Percentiles rank a stretch among this genome's conserved stretches.
Evolutionary conservation across 2,888 invertebrate genomes (phyloP).

Genomic region (Rosalia funebris): DNA sequence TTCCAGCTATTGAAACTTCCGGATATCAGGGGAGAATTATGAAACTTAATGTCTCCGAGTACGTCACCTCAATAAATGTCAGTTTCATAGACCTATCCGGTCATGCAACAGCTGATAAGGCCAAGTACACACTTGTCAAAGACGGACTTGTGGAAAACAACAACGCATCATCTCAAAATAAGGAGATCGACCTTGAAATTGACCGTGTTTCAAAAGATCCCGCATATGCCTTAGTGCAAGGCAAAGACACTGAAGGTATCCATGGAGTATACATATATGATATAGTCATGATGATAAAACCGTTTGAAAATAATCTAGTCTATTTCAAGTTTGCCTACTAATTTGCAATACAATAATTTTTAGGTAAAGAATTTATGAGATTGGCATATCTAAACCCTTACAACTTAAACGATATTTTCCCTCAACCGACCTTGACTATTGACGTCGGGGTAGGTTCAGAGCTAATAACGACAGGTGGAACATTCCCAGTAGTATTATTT

Average conservation of each 20-base stretch:
- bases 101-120: conserved; percentile 36
- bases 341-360: too few species aligned
- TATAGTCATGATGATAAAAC: too few species aligned
- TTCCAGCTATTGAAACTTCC: conserved; percentile 9
- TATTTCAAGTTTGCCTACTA: too few species aligned
- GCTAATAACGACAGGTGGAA: conserved; percentile 61
- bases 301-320: too few species aligned
- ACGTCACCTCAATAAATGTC: conserved; percentile 45
- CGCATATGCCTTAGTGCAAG: conserved; percentile 52
- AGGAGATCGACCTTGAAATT: conserved; percentile 48
- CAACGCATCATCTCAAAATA: conserved; percentile 27
- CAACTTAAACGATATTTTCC: conserved; percentile 43
- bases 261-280: too few species aligned
- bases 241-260: conserved; percentile 54
- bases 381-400: conserved; percentile 48
- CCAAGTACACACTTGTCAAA: conserved; percentile 42
- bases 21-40: conserved; percentile 37
- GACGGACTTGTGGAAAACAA: conserved; percentile 41
- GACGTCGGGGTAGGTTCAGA: conserved; percentile 66
- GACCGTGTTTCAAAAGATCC: conserved; percentile 43
- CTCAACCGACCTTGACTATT: conserved; percentile 55
- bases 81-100: conserved; percentile 45
- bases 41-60: conserved; percentile 46
- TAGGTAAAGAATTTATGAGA: conserved; percentile 52
- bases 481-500: conserved; percentile 68